Conservation (phyloP, 2,888 invertebrate genomes). For the Biston stratarius region DNA sequence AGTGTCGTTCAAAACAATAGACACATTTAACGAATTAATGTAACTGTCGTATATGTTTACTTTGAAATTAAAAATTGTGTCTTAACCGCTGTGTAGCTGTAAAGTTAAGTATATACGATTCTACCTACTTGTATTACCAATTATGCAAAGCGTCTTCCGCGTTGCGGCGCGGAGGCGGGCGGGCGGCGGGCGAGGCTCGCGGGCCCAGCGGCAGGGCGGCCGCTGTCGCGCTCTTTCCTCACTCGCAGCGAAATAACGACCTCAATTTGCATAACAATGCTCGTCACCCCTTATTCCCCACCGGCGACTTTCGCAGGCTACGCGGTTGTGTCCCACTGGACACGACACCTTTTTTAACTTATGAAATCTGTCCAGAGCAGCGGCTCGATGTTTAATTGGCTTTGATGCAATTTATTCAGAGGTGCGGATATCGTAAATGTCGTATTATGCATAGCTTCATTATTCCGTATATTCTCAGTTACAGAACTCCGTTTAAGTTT, state of each 20-base stretch:
- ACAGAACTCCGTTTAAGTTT: slow-evolving; percentile 52
- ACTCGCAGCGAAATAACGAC: slow-evolving; percentile 86
- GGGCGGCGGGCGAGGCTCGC: slow-evolving; percentile 52
- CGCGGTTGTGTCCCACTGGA: slow-evolving; percentile 75
- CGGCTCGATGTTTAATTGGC: slow-evolving; percentile 50
- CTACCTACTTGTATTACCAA: slow-evolving; percentile 75
- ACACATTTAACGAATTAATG: slow-evolving; percentile 4
- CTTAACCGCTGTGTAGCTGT: slow-evolving; percentile 29
- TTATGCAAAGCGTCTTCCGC: slow-evolving; percentile 84
- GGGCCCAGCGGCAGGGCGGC: slow-evolving; percentile 63
- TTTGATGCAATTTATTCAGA: slow-evolving; percentile 38
- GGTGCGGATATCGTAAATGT: slow-evolving; percentile 17
- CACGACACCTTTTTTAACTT: slow-evolving; percentile 74
- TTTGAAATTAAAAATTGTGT: slow-evolving; percentile 29
- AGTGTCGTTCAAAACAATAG: neutral
- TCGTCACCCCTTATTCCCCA: slow-evolving; percentile 84
- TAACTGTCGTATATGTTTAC: slow-evolving; percentile 12
- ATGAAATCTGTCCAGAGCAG: slow-evolving; percentile 67
- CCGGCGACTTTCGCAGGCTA: slow-evolving; percentile 81
- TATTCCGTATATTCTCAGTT: slow-evolving; percentile 39
- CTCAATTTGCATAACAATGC: slow-evolving; percentile 86
- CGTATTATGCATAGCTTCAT: slow-evolving; percentile 31
- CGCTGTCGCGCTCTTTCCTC: slow-evolving; percentile 84
- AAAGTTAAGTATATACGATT: slow-evolving; percentile 55
- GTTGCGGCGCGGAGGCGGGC: slow-evolving; percentile 62